Percentiles rank a stretch among this genome's conserved stretches.
Evolutionary conservation across 23 tunicate genomes (phyloP).

Genomic region (Corella eumyota): DNA sequence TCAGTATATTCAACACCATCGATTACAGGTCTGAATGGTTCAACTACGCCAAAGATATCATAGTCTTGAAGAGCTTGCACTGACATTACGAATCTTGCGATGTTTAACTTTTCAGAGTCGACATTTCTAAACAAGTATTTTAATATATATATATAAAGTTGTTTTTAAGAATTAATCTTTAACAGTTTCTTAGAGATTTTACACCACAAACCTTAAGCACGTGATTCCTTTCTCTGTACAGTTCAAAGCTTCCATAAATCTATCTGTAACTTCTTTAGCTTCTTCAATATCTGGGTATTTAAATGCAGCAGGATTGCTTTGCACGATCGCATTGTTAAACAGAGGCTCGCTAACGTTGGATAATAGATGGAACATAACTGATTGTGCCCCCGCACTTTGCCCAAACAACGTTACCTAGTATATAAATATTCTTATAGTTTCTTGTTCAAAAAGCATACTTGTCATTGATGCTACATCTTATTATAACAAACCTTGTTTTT

Average conservation of each 20-base stretch:
- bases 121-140: no score
- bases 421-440: no score
- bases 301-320: constrained; percentile 64
- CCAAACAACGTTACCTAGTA: constrained; percentile 66
- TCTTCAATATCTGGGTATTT: constrained; percentile 28
- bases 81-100: not conserved
- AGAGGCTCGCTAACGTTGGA: constrained; percentile 46
- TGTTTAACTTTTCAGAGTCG: no score
- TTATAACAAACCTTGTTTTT: constrained; percentile 11
- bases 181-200: no score
- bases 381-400: constrained; percentile 72
- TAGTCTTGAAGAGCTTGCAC: not conserved
- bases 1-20: constrained; percentile 61
- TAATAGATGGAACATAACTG: constrained; percentile 55
- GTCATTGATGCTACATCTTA: not conserved
- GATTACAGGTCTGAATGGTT: constrained; percentile 81
- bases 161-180: no score
- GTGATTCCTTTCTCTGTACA: constrained; percentile 31
- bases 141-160: no score
- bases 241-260: constrained; percentile 1
- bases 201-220: no score
- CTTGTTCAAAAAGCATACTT: no score
- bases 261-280: constrained; percentile 11
- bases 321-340: constrained; percentile 54
- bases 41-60: constrained; percentile 3